These are phyloP conservation scores for Cotesia chilonis DNA, from an alignment of 1,140 invertebrate genomes.

Conservation along the genomic window DNA sequence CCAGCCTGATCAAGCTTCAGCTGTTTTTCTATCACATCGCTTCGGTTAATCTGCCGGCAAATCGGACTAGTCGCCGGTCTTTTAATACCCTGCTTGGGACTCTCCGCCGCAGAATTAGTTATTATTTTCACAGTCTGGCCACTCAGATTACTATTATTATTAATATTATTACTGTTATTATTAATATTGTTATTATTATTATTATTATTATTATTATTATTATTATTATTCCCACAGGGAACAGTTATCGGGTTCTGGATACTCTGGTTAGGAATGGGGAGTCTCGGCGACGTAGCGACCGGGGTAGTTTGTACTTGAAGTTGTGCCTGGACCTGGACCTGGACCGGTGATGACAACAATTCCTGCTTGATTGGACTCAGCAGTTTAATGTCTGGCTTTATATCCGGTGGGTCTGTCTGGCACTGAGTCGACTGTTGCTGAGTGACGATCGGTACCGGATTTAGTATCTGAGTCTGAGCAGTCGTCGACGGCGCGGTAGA, in stretches of 20 bases:
- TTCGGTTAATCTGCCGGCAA: conserved; percentile 56
- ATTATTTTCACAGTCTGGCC: conserved; percentile 11
- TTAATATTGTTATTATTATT: conserved; percentile 40
- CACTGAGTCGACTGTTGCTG: conserved; percentile 58
- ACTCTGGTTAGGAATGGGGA: conserved; percentile 48
- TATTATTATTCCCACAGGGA: conserved; percentile 19
- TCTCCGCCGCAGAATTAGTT: conserved; percentile 20
- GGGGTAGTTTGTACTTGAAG: conserved; percentile 50
- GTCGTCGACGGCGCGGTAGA: conserved; percentile 42
- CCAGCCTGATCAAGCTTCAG: conserved; percentile 81
- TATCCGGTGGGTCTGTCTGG: conserved; percentile 58
- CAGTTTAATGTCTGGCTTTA: conserved; percentile 52
- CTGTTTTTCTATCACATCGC: conserved; percentile 75
- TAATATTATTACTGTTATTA: too few species aligned
- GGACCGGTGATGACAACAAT: conserved; percentile 52
- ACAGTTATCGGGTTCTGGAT: conserved; percentile 33
- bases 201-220: conserved; percentile 36
- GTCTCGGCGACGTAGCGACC: conserved; percentile 56
- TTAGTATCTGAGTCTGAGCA: conserved; percentile 33
- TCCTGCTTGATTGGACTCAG: conserved; percentile 57
- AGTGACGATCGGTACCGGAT: background rate
- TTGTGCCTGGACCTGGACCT: conserved; percentile 50
- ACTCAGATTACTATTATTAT: too few species aligned
- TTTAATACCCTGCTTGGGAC: conserved; percentile 58
- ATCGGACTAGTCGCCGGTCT: conserved; percentile 59